These are phyloP conservation scores for Ariopsis seemanni DNA, from an alignment of 2,113 vertebrate species.

Conservation along the genomic window DNA sequence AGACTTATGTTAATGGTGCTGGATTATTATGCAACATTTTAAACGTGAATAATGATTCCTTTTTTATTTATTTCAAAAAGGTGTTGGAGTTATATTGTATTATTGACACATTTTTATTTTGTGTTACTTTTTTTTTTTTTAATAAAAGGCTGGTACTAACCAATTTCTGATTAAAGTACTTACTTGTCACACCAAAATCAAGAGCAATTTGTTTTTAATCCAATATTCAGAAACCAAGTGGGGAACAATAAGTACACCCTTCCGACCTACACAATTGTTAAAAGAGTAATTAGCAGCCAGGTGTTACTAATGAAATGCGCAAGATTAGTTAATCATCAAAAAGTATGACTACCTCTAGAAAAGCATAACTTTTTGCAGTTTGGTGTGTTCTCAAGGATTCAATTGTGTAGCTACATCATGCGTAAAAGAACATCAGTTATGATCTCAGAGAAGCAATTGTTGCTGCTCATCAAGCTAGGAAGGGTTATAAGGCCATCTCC, in stretches of 20 bases:
- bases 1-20: neutral
- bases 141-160: conserved; percentile 23
- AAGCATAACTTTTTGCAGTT: no score
- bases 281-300: neutral
- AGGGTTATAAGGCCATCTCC: no score
- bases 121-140: neutral
- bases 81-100: neutral
- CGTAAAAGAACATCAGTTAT: neutral
- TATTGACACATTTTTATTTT: conserved; percentile 1
- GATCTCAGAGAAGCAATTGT: neutral
- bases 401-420: neutral
- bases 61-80: neutral
- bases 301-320: neutral
- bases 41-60: neutral
- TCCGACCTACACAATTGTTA: neutral
- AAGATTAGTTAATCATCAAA: neutral
- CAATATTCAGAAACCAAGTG: neutral
- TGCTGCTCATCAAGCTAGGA: neutral
- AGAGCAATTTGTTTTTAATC: neutral
- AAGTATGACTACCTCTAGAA: neutral
- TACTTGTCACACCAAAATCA: neutral
- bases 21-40: neutral
- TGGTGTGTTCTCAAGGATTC: no score
- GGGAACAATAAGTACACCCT: neutral
- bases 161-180: neutral